Evolutionary conservation across 2,797 vertebrate species (phyloP).

Genomic region (Microcaecilia unicolor): DNA sequence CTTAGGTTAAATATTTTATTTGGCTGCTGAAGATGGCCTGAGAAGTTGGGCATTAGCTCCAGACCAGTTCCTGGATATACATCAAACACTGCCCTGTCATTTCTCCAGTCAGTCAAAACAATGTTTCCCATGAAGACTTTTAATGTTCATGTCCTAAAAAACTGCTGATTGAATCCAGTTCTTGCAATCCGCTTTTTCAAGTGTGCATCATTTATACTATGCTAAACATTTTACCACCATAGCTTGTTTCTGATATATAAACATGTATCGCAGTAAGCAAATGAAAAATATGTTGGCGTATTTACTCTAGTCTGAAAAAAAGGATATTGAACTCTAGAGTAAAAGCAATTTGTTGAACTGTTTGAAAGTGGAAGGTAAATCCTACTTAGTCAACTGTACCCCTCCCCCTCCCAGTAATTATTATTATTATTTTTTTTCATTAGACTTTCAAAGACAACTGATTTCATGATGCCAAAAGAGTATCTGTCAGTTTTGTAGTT

Average conservation of each 20-base stretch:
- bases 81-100: conserved; percentile 63
- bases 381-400: too few species aligned
- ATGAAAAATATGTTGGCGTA: too few species aligned
- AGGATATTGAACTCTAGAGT: conserved; percentile 27
- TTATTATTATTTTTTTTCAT: too few species aligned
- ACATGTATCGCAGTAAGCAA: too few species aligned
- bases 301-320: too few species aligned
- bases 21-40: conserved; percentile 55
- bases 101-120: conserved; percentile 67
- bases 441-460: conserved; percentile 33
- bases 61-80: conserved; percentile 56
- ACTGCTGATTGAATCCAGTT: conserved; percentile 61
- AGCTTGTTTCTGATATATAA: too few species aligned
- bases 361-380: too few species aligned
- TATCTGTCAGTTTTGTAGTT: conserved; percentile 22
- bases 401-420: too few species aligned
- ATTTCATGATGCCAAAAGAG: conserved; percentile 29
- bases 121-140: conserved; percentile 60
- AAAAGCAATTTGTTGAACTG: conserved; percentile 17
- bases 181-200: conserved; percentile 44
- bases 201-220: conserved; percentile 49
- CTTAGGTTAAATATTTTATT: conserved; percentile 69
- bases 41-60: conserved; percentile 54
- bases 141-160: conserved; percentile 61
- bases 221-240: too few species aligned